A percentile compares a stretch with the other conserved stretches of the same genome.
phyloP scores from a whole-genome alignment of 1,140 invertebrate genomes.

The Philotrypesis tridentata region DNA sequence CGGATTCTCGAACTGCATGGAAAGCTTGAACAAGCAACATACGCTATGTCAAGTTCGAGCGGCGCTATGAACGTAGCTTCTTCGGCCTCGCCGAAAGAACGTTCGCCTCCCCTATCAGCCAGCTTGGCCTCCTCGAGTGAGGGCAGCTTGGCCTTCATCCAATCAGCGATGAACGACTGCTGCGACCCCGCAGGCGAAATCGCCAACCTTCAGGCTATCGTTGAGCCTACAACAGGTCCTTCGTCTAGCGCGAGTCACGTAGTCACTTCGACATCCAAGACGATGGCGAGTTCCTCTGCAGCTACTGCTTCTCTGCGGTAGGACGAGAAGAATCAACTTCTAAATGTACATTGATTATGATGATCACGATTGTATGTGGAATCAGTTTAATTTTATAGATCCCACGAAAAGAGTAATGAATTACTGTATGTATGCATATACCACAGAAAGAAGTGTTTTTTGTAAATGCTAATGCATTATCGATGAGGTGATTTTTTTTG shows the following conservation, averaged over 20 bases:
- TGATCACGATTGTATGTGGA: neutral
- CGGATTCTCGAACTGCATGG: constrained; percentile 79
- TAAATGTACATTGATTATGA: neutral
- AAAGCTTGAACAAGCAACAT: constrained; percentile 70
- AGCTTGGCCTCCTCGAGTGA: constrained; percentile 72
- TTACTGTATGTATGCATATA: neutral
- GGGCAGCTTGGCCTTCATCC: constrained; percentile 69
- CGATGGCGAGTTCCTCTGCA: neutral
- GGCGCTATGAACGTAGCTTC: constrained; percentile 63
- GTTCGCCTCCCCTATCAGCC: constrained; percentile 68
- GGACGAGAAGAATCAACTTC: neutral
- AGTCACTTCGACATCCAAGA: neutral
- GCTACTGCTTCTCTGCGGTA: constrained; percentile 8
- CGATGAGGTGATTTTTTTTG: constrained; percentile 5
- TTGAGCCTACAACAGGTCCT: constrained; percentile 65
- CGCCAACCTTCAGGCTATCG: constrained; percentile 69
- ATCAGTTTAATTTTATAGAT: neutral
- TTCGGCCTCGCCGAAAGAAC: constrained; percentile 70
- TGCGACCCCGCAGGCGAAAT: constrained; percentile 70
- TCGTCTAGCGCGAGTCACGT: neutral
- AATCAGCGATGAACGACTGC: constrained; percentile 68
- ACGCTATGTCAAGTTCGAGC: constrained; percentile 27
- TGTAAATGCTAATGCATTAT: neutral
- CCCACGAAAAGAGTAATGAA: neutral
- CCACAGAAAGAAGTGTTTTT: neutral